Evolutionary conservation across 2,888 invertebrate genomes (phyloP).

Genomic region (Parnassius glacialis): DNA sequence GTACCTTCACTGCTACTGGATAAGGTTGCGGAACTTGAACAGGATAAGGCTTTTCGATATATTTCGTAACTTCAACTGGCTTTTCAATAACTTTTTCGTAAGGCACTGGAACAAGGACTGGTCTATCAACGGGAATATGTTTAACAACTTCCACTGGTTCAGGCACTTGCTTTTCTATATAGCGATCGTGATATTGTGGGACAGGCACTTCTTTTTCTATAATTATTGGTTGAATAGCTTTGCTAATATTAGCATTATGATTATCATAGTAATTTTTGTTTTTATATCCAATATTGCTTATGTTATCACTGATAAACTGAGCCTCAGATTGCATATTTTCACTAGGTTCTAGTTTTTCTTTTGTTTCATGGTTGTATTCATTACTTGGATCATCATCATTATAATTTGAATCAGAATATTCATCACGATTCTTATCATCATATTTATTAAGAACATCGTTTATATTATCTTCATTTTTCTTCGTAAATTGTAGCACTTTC

Average conservation of each 20-base stretch:
- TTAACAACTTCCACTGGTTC: slow-evolving; percentile 58
- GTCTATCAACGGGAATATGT: slow-evolving; percentile 65
- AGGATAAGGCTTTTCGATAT: slow-evolving; percentile 82
- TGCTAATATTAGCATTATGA: slow-evolving; percentile 42
- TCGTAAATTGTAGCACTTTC: slow-evolving; percentile 54
- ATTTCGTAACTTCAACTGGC: slow-evolving; percentile 72
- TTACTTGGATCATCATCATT: not conserved
- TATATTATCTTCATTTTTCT: slow-evolving; percentile 9
- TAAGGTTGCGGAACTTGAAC: slow-evolving; percentile 76
- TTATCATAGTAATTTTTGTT: slow-evolving; percentile 47
- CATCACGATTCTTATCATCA: slow-evolving; percentile 36
- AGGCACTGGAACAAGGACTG: slow-evolving; percentile 66
- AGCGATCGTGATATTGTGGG: slow-evolving; percentile 68
- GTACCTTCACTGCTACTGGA: slow-evolving; percentile 77
- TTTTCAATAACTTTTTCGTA: slow-evolving; percentile 78
- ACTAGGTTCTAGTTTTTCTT: slow-evolving; percentile 51
- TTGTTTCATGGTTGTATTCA: not conserved
- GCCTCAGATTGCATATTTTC: slow-evolving; percentile 58
- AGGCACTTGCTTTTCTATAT: slow-evolving; percentile 69
- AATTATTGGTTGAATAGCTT: slow-evolving; percentile 70
- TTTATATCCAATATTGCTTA: slow-evolving; percentile 44
- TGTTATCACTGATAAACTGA: slow-evolving; percentile 46
- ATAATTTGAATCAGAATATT: slow-evolving; percentile 34
- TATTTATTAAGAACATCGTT: slow-evolving; percentile 44
- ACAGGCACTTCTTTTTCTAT: slow-evolving; percentile 73